Evolutionary conservation across 2,888 invertebrate genomes (phyloP).

Genomic region (Drosophila longiperda): DNA sequence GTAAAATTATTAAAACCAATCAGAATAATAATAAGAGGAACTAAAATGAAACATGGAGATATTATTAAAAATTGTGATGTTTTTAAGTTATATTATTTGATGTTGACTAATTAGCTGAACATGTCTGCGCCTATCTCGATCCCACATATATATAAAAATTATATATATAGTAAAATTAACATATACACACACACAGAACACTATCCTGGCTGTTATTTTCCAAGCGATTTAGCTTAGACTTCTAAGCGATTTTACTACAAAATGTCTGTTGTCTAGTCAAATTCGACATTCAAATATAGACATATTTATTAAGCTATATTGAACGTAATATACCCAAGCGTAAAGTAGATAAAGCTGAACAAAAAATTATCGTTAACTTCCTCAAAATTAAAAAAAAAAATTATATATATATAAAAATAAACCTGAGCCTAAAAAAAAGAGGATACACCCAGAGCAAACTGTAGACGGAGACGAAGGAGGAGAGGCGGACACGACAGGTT

Average conservation of each 20-base stretch:
- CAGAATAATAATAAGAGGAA: background rate
- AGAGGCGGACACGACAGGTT: conserved; percentile 4
- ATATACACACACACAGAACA: conserved; percentile 4
- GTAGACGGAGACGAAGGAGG: background rate
- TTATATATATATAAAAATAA: background rate
- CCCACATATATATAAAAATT: background rate
- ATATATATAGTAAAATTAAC: background rate
- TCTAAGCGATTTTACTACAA: background rate
- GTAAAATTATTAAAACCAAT: too few relatives aligned
- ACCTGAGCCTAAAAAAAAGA: background rate
- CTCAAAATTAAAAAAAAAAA: background rate
- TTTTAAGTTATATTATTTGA: background rate
- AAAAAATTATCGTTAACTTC: background rate
- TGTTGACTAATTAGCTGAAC: background rate
- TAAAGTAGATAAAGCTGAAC: background rate
- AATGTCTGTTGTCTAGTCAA: conserved; percentile 10
- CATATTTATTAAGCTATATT: background rate
- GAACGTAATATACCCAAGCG: background rate
- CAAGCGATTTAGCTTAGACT: background rate
- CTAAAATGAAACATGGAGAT: background rate
- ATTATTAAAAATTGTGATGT: background rate
- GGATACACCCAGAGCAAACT: background rate
- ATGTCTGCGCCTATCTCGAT: background rate
- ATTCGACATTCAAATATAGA: conserved; percentile 1
- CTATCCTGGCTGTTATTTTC: conserved; percentile 7